These are phyloP conservation scores for Euleptes europaea DNA, from an alignment of 2,113 vertebrate genomes.

Conservation along the genomic window DNA sequence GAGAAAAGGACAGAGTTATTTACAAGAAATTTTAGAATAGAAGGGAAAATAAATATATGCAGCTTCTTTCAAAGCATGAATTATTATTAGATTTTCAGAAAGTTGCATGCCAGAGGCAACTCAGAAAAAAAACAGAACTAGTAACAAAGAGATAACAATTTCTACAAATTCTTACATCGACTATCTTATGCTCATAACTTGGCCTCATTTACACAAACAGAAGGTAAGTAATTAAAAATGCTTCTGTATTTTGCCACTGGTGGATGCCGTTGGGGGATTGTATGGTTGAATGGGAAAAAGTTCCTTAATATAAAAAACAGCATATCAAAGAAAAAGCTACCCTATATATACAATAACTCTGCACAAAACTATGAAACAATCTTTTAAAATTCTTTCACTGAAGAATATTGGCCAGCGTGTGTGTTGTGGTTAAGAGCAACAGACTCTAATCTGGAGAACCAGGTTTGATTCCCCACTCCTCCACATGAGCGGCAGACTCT, in stretches of 20 bases:
- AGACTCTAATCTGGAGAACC: too few species aligned
- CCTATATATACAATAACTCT: too few species aligned
- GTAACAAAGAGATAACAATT: not conserved
- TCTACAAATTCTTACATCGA: slow-evolving; percentile 53
- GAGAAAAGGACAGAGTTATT: slow-evolving; percentile 15
- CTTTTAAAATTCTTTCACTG: too few species aligned
- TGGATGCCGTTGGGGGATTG: not conserved
- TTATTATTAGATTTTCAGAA: not conserved
- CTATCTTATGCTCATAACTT: not conserved
- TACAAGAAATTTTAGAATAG: not conserved
- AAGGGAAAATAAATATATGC: not conserved
- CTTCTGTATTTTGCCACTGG: not conserved
- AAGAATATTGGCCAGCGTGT: too few species aligned
- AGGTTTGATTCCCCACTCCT: too few species aligned
- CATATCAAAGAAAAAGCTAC: not conserved
- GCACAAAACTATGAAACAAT: too few species aligned
- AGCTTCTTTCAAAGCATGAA: not conserved
- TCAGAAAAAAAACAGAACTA: slow-evolving; percentile 4
- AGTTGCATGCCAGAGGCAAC: slow-evolving; percentile 6
- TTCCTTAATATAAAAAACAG: not conserved
- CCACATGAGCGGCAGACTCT: too few species aligned
- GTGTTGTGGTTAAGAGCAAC: too few species aligned
- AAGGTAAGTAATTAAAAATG: not conserved
- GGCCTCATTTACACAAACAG: not conserved
- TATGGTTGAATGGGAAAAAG: not conserved